These are phyloP conservation scores for Sarcophaga subvicina DNA, from an alignment of 2,888 invertebrate species.

Conservation along the genomic window DNA sequence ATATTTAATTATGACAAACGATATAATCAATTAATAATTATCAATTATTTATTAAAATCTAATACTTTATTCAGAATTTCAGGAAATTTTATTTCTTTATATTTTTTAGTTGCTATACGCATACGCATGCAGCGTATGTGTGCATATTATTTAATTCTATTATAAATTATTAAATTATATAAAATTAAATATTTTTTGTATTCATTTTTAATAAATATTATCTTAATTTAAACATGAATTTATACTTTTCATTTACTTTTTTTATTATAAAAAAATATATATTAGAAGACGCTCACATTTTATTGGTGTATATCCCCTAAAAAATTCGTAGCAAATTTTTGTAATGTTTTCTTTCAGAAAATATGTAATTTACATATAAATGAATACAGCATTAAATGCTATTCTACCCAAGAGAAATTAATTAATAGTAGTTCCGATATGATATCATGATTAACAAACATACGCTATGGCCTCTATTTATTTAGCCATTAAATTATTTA, in stretches of 20 bases:
- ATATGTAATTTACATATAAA: too few relatives aligned
- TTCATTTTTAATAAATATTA: slow-evolving; percentile 61
- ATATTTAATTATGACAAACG: slow-evolving; percentile 52
- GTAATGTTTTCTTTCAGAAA: slow-evolving; percentile 14
- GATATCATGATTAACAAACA: too few relatives aligned
- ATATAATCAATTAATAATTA: slow-evolving; percentile 40
- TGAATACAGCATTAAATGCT: too few relatives aligned
- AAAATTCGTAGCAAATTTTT: too few relatives aligned
- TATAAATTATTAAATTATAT: slow-evolving; percentile 32
- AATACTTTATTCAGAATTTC: slow-evolving; percentile 44
- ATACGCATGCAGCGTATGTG: neutral
- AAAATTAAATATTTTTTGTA: slow-evolving; percentile 58
- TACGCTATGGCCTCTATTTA: too few relatives aligned
- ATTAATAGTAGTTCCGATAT: too few relatives aligned
- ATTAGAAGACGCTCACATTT: too few relatives aligned
- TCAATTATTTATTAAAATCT: slow-evolving; percentile 22
- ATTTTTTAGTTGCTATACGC: slow-evolving; percentile 4
- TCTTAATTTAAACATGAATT: slow-evolving; percentile 56
- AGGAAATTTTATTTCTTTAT: slow-evolving; percentile 48
- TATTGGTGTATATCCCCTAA: too few relatives aligned
- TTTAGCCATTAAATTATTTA: too few relatives aligned
- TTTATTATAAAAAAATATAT: neutral
- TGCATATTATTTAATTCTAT: slow-evolving; percentile 32
- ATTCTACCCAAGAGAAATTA: too few relatives aligned
- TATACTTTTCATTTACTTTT: slow-evolving; percentile 32